A percentile compares a stretch with the other conserved stretches of the same genome.
These are phyloP conservation scores for Hyles euphorbiae DNA, from an alignment of 1,140 invertebrate species.

Conservation along the genomic window DNA sequence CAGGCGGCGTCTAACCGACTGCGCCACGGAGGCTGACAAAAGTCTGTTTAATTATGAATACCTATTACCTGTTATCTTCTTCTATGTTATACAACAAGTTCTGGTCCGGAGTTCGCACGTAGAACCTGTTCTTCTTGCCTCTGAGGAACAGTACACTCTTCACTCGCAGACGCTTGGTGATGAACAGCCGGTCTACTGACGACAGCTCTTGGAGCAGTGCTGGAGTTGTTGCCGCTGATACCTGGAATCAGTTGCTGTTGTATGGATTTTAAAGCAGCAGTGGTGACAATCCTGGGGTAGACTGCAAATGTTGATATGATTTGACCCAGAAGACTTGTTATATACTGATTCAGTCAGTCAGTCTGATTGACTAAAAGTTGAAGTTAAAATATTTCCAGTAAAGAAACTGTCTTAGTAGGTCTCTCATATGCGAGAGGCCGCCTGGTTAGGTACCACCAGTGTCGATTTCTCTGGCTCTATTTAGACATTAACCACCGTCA, in stretches of 20 bases:
- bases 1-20: too few species aligned
- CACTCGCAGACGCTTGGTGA: constrained; percentile 48
- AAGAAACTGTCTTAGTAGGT: too few species aligned
- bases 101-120: constrained; percentile 42
- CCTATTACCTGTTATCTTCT: constrained; percentile 48
- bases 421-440: too few species aligned
- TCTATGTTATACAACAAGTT: constrained; percentile 48
- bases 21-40: neutral
- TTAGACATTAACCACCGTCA: too few species aligned
- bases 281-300: neutral
- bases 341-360: too few species aligned
- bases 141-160: constrained; percentile 40
- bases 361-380: too few species aligned
- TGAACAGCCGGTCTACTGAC: constrained; percentile 39
- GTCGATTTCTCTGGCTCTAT: too few species aligned
- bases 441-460: too few species aligned
- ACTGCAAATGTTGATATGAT: too few species aligned
- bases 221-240: neutral
- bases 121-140: constrained; percentile 52
- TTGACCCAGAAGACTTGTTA: too few species aligned
- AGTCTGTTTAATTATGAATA: neutral
- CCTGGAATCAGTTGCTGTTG: neutral
- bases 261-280: neutral
- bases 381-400: too few species aligned
- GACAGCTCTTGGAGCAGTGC: constrained; percentile 34